Evolutionary conservation across 2,888 invertebrate genomes (phyloP).

Genomic region (Cremastinae sp.): DNA sequence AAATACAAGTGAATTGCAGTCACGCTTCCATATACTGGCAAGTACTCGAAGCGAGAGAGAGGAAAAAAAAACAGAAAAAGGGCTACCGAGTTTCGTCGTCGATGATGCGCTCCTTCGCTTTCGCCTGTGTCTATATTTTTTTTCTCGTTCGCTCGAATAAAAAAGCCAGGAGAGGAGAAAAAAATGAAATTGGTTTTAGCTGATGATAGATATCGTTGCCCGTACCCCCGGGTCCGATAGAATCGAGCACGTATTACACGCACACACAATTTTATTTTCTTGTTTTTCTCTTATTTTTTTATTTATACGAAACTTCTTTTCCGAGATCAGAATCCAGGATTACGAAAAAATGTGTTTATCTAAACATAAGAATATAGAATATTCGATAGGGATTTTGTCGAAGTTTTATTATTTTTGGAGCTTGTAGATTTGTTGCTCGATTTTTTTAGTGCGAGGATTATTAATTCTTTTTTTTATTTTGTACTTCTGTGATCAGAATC

Average conservation of each 20-base stretch:
- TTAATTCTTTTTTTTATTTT: constrained; percentile 1
- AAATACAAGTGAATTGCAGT: constrained; percentile 20
- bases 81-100: constrained; percentile 45
- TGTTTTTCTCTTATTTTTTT: constrained; percentile 3
- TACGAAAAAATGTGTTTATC: not conserved
- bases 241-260: constrained; percentile 38
- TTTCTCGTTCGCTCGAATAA: constrained; percentile 7
- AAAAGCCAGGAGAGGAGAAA: constrained; percentile 13
- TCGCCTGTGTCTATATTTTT: constrained; percentile 5
- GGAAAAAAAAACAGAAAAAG: constrained; percentile 14
- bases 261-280: constrained; percentile 15
- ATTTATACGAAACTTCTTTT: not conserved
- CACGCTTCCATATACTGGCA: constrained; percentile 26
- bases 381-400: too few species aligned
- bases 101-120: constrained; percentile 25
- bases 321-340: not conserved
- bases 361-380: not conserved
- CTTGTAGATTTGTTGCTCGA: too few species aligned
- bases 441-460: too few species aligned
- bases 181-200: constrained; percentile 44
- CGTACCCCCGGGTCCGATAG: constrained; percentile 21
- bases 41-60: not conserved
- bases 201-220: constrained; percentile 37
- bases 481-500: not conserved
- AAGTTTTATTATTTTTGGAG: too few species aligned